Conservation (phyloP, 2,113 vertebrate genomes). For the Myotis lucifugus region DNA sequence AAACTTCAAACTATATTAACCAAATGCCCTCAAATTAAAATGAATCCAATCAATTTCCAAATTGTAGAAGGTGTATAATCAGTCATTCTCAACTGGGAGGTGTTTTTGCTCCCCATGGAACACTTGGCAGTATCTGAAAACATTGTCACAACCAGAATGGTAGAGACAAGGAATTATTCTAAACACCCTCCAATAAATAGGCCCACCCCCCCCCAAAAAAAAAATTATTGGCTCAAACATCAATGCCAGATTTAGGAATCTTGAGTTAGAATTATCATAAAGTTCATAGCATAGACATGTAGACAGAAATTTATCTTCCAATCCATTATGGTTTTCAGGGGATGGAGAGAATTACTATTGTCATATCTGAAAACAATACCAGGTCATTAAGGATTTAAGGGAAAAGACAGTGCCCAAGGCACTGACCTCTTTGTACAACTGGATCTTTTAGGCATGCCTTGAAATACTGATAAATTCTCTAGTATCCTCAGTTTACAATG, state of each 20-base stretch:
- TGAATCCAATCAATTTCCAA: not conserved
- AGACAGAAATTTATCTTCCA: not conserved
- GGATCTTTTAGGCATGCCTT: not conserved
- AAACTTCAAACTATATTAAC: constrained; percentile 1
- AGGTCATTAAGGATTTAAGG: not conserved
- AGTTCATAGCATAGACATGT: not conserved
- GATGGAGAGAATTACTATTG: not conserved
- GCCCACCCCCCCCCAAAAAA: fast-evolving
- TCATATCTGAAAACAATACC: not conserved
- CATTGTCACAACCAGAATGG: not conserved
- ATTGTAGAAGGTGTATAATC: not conserved
- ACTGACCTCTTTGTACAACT: not conserved
- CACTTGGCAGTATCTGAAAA: not conserved
- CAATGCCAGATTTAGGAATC: not conserved
- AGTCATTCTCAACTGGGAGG: not conserved
- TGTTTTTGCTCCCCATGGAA: not conserved
- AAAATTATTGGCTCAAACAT: not conserved
- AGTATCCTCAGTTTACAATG: not conserved
- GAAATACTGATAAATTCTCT: not conserved
- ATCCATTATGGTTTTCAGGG: not conserved
- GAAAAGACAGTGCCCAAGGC: not conserved
- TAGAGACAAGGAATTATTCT: not conserved
- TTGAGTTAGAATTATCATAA: not conserved
- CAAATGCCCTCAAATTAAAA: not conserved
- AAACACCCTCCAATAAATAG: not conserved